phyloP scores from a whole-genome alignment of 2,797 vertebrate genomes.

The Myotis findleyi region DNA sequence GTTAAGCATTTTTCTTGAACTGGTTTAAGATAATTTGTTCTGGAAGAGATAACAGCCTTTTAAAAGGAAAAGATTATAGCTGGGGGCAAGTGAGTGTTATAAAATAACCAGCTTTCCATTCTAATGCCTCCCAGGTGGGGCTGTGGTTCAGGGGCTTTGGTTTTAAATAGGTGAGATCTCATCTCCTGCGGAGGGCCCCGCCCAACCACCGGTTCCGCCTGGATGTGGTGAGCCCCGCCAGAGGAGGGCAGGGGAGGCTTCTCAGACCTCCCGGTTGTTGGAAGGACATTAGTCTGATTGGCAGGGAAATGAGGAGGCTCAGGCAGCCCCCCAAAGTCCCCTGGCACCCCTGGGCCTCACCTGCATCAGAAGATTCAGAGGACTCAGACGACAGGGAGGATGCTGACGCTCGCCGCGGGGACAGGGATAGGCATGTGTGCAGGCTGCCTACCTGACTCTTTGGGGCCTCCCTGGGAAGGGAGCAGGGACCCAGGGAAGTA shows the following conservation, averaged over 20 bases:
- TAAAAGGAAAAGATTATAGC: slow-evolving; percentile 18
- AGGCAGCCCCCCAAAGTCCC: not conserved
- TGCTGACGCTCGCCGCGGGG: slow-evolving; percentile 83
- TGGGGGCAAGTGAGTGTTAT: not conserved
- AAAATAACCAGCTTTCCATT: not conserved
- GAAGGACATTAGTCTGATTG: not conserved
- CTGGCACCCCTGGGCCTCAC: slow-evolving; percentile 83
- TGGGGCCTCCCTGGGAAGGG: slow-evolving; percentile 91
- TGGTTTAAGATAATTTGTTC: slow-evolving; percentile 44
- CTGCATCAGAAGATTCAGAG: slow-evolving; percentile 94
- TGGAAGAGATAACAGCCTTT: slow-evolving; percentile 12
- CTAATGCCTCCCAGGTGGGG: slow-evolving; percentile 47
- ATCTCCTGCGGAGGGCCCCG: not conserved
- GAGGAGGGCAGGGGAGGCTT: not conserved
- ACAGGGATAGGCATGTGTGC: slow-evolving; percentile 62
- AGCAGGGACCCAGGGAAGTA: not conserved
- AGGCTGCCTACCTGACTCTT: slow-evolving; percentile 85
- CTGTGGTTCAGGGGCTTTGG: slow-evolving; percentile 26
- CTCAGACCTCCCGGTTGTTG: not conserved
- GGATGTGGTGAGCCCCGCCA: not conserved
- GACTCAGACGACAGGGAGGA: slow-evolving; percentile 92
- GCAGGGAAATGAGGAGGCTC: not conserved
- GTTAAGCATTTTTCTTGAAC: slow-evolving; percentile 59
- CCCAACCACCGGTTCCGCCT: not conserved
- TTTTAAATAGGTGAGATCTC: slow-evolving; percentile 61